Base-by-base conservation (phyloP, 2,797 vertebrate species). In the Lophius americanus region DNA sequence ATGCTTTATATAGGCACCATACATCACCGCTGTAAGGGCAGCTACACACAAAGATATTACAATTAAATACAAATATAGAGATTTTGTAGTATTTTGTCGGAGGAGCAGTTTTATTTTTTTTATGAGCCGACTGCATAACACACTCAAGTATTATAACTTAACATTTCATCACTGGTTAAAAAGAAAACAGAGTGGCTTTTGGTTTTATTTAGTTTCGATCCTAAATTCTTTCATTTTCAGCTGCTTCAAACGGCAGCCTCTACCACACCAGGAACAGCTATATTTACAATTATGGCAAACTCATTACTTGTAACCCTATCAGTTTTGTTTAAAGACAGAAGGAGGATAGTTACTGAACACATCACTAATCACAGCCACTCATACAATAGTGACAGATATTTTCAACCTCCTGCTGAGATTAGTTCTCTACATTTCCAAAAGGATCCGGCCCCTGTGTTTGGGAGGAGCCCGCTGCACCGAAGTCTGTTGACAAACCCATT, bases 221-320 rank as follows among this genome's bases (percentile, higher is more conserved):
- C 47, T 32, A 39, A 60, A 52, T 64, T 54, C 70, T 52, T 71
- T 73, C 42, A 76, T 68, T 68, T 75, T 49, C 49, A 35, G 36
- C 67, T 39, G 9, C 53, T 14, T 77, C 65, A 76, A 50, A 52
- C 5, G 47, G 67, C 69, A 47, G 67, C 69, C 50, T 67, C 71
- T 60, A 41, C 64, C 59, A 14, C 7, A 9, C 48, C 1, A 32
- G 52, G 44, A 74, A 47, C 41, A 41, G 51, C 69, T 78, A 68
- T 80, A 71, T 69, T 85, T 83, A 60, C 58, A 60, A 66, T 61
- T 36, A 64, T 81, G 60, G 72, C 63, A 33, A 69, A 61, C 13
- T 42, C 33, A 38, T 23, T 41, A 42, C 51, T 57, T 72, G 55
- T 55, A 67, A 71, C 81, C 60, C 39, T 55, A 35, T 11, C 7